phyloP scores from a whole-genome alignment of 2,888 invertebrate genomes.

The Eupithecia pulchellata region DNA sequence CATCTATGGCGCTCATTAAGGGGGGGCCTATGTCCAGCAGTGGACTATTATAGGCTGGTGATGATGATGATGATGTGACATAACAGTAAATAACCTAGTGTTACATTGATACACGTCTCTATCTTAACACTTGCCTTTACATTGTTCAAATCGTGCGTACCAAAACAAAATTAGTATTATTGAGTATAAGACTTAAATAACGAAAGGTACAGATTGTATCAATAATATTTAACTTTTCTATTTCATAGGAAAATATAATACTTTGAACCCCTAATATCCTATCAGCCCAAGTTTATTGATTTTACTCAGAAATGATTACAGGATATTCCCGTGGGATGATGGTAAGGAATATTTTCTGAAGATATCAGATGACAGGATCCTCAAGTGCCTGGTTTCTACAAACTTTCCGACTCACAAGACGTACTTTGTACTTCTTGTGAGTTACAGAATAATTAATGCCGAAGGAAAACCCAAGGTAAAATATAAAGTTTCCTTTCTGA shows the following conservation, averaged over 20 bases:
- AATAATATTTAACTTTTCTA: too few species aligned
- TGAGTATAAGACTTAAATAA: too few species aligned
- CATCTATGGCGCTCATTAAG: too few species aligned
- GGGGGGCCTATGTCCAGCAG: too few species aligned
- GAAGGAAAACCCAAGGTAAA: slow-evolving; percentile 14
- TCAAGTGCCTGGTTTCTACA: slow-evolving; percentile 15
- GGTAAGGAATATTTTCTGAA: neutral
- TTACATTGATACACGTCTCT: neutral
- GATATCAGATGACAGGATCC: slow-evolving; percentile 16
- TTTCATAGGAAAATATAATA: neutral
- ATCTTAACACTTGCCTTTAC: neutral
- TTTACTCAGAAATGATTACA: neutral
- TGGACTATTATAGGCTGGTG: too few species aligned
- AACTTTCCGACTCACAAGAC: slow-evolving; percentile 17
- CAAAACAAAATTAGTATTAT: neutral
- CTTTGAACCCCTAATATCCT: neutral
- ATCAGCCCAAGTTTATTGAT: neutral
- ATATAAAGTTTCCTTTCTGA: slow-evolving; percentile 15
- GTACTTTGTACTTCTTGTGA: slow-evolving; percentile 15
- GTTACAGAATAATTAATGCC: slow-evolving; percentile 13
- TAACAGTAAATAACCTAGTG: neutral
- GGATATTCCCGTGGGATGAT: neutral
- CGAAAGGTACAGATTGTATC: too few species aligned
- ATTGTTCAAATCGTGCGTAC: neutral
- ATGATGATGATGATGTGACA: neutral